Evolutionary conservation across 2,888 invertebrate species (phyloP).

Genomic region (Cordylochernes scorpioides): DNA sequence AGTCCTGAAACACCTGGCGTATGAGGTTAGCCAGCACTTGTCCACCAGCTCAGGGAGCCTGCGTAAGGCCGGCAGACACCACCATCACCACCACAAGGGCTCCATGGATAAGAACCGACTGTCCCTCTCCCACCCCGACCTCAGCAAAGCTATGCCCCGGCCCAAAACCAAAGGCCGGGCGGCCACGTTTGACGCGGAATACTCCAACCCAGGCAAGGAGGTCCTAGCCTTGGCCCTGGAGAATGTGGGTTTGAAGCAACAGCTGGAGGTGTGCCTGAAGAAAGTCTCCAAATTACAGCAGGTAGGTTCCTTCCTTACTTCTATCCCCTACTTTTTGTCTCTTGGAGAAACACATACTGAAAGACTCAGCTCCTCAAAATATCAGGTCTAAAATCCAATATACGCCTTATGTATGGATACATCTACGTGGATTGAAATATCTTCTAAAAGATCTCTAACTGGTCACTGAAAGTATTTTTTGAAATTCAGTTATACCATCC

Average conservation of each 20-base stretch:
- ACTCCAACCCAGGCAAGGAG: conserved; percentile 27
- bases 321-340: no score
- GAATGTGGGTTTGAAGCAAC: conserved; percentile 51
- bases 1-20: conserved; percentile 53
- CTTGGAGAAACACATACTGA: no score
- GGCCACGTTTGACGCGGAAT: conserved; percentile 1
- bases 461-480: no score
- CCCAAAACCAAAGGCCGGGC: conserved; percentile 11
- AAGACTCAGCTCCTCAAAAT: no score
- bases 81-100: conserved; percentile 1
- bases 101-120: conserved; percentile 15
- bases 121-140: conserved; percentile 45
- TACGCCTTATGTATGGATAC: no score
- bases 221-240: conserved; percentile 56
- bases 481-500: no score
- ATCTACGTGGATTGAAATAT: no score
- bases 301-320: no score
- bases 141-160: no score
- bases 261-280: conserved; percentile 50
- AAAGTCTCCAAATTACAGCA: conserved; percentile 61
- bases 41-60: not conserved
- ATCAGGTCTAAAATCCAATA: no score
- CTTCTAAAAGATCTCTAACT: no score
- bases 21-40: conserved; percentile 31
- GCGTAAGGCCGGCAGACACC: no score